Conservation (phyloP, 92 coral and sea anemone genomes). For the Paramuricea clavata region DNA sequence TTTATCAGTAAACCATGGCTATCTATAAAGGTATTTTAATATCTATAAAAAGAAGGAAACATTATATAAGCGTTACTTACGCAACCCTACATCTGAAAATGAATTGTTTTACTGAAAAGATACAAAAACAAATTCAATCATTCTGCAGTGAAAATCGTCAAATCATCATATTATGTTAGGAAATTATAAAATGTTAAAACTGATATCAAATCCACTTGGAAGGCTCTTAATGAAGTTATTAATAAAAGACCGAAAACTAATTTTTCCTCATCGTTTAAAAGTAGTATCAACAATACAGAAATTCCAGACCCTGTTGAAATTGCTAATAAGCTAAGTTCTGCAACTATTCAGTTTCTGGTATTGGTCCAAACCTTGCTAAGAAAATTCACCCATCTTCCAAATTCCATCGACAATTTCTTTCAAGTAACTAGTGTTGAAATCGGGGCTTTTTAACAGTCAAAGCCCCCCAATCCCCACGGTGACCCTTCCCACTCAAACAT, state of each 20-base stretch:
- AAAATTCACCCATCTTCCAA: background rate
- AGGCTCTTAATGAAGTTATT: constrained; percentile 8
- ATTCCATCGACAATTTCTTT: background rate
- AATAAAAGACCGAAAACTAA: constrained; percentile 17
- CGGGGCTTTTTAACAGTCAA: background rate
- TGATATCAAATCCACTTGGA: too few relatives aligned
- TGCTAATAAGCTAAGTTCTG: constrained; percentile 3
- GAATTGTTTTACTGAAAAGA: constrained; percentile 28
- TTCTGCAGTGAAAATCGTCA: too few relatives aligned
- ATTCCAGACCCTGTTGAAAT: background rate
- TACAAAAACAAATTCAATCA: too few relatives aligned
- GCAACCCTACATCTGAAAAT: constrained; percentile 21
- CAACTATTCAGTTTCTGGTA: background rate
- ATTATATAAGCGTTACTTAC: constrained; percentile 10
- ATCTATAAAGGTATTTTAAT: constrained; percentile 31
- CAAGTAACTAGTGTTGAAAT: too few relatives aligned
- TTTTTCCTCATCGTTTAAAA: background rate
- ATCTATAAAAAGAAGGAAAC: constrained; percentile 17
- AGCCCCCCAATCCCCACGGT: background rate
- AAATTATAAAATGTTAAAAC: too few relatives aligned
- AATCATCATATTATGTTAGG: too few relatives aligned
- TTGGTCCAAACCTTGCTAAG: constrained; percentile 1
- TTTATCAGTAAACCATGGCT: constrained; percentile 40
- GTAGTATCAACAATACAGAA: background rate
- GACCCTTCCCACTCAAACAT: too few relatives aligned